These are phyloP conservation scores for Pseudanteris insignis DNA, from an alignment of 2,888 invertebrate genomes.

Conservation along the genomic window DNA sequence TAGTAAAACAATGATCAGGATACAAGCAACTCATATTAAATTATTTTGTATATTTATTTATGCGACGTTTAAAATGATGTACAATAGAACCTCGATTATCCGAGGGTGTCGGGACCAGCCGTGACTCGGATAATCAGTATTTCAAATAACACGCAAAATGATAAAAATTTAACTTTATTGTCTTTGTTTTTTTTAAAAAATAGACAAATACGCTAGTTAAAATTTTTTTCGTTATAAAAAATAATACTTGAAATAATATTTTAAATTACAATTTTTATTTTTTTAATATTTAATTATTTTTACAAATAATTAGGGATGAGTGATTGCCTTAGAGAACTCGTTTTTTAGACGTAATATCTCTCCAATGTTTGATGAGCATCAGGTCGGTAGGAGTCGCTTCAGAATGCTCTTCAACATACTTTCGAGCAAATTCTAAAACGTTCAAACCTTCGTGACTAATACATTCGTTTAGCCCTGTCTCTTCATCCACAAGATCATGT, in stretches of 20 bases:
- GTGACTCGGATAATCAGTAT: slow-evolving; percentile 11
- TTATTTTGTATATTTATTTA: no score
- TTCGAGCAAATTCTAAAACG: slow-evolving; percentile 13
- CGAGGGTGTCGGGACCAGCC: slow-evolving; percentile 15
- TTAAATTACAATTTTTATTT: no score
- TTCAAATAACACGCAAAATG: slow-evolving; percentile 14
- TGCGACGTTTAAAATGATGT: neutral
- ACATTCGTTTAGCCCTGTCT: slow-evolving; percentile 4
- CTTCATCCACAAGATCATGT: slow-evolving; percentile 3
- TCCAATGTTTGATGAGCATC: slow-evolving; percentile 18
- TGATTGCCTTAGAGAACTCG: no score
- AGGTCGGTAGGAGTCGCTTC: slow-evolving; percentile 15
- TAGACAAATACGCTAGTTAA: no score
- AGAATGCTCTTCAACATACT: slow-evolving; percentile 21
- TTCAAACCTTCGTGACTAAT: slow-evolving; percentile 18
- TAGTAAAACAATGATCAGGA: no score
- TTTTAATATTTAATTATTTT: no score
- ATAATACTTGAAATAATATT: no score
- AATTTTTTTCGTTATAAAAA: no score
- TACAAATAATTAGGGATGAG: no score
- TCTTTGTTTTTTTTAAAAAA: slow-evolving; percentile 5
- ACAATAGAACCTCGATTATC: slow-evolving; percentile 20
- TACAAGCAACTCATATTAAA: no score
- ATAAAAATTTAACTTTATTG: slow-evolving; percentile 1
- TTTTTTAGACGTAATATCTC: slow-evolving; percentile 18